These are phyloP conservation scores for Scaptomyza hsui DNA, from an alignment of 1,140 invertebrate genomes.

Conservation along the genomic window DNA sequence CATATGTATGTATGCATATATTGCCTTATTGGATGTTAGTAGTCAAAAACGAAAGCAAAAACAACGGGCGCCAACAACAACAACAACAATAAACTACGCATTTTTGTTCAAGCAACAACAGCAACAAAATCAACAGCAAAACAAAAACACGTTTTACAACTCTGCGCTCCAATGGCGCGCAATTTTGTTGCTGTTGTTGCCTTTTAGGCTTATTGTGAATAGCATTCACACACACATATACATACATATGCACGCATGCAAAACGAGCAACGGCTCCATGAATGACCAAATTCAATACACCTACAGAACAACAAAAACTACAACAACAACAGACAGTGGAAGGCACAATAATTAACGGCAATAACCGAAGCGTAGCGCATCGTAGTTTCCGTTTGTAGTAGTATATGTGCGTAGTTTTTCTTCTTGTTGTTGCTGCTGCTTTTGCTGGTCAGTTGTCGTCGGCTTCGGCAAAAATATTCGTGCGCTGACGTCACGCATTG, in stretches of 20 bases:
- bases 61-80: slow-evolving; percentile 28
- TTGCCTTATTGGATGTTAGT: slow-evolving; percentile 17
- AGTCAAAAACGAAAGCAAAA: slow-evolving; percentile 64
- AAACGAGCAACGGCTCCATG: slow-evolving; percentile 56
- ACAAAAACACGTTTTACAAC: slow-evolving; percentile 80
- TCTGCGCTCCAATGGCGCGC: slow-evolving; percentile 65
- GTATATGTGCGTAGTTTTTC: slow-evolving; percentile 39
- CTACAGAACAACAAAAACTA: slow-evolving; percentile 35
- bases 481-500: slow-evolving; percentile 68
- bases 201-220: slow-evolving; percentile 56
- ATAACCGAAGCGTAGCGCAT: slow-evolving; percentile 78
- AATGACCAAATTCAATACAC: slow-evolving; percentile 72
- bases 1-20: slow-evolving; percentile 3
- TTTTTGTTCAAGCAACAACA: slow-evolving; percentile 52
- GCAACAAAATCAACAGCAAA: slow-evolving; percentile 41
- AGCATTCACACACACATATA: slow-evolving; percentile 28
- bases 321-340: slow-evolving; percentile 30
- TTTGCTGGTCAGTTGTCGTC: slow-evolving; percentile 66
- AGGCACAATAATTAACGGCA: slow-evolving; percentile 73
- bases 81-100: slow-evolving; percentile 68
- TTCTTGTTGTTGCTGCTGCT: slow-evolving; percentile 15
- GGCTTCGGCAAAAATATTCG: slow-evolving; percentile 59
- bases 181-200: slow-evolving; percentile 61
- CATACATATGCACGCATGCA: slow-evolving; percentile 34
- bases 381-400: slow-evolving; percentile 73